Evolutionary conservation across 2,888 invertebrate species (phyloP).

Genomic region (Sinelater perroti): DNA sequence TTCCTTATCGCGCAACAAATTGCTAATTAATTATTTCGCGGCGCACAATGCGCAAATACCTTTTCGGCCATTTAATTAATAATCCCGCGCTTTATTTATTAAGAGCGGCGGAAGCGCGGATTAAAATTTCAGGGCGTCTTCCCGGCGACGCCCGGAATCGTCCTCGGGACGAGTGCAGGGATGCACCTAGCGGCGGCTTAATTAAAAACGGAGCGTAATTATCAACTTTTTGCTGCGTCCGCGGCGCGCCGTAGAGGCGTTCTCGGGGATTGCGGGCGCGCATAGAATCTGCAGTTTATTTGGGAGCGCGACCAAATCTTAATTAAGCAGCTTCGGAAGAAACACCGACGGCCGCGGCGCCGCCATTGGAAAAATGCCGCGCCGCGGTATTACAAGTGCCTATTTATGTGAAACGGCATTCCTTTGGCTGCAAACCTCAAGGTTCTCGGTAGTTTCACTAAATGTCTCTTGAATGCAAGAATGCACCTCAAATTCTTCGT

Average conservation of each 20-base stretch:
- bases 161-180: neutral
- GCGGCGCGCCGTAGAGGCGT: too few relatives aligned
- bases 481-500: conserved; percentile 10
- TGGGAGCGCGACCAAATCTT: neutral
- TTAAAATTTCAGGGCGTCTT: neutral
- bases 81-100: neutral
- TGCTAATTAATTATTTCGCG: neutral
- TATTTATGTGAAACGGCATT: conserved; percentile 10
- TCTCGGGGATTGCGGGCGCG: neutral
- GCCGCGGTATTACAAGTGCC: conserved; percentile 3
- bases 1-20: conserved; percentile 11
- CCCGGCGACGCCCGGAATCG: conserved; percentile 12
- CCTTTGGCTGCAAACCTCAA: conserved; percentile 9
- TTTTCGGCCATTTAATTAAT: conserved; percentile 1
- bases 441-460: conserved; percentile 14
- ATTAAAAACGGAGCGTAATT: conserved; percentile 34
- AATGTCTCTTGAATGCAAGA: conserved; percentile 15
- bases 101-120: neutral
- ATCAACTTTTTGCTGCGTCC: conserved; percentile 33
- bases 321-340: neutral
- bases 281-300: neutral
- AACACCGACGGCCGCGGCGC: neutral
- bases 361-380: neutral
- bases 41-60: conserved; percentile 1
- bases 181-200: conserved; percentile 31